Conservation (phyloP, 1,140 invertebrate species). For the Drosophila repleta region DNA sequence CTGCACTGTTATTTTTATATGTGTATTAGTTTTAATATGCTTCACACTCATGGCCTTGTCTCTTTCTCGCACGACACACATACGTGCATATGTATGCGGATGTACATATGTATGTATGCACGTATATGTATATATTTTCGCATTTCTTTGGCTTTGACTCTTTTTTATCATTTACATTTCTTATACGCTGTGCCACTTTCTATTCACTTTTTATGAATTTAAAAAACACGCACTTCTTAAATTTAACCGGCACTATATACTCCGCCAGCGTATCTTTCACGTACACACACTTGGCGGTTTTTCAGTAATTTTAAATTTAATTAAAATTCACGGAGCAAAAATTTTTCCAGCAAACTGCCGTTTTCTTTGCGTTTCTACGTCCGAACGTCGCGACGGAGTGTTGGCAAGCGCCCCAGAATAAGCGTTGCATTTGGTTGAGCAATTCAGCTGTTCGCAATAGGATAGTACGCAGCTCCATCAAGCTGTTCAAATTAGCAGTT, state of each 20-base stretch:
- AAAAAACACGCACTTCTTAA: conserved; percentile 32
- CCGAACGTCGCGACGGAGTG: conserved; percentile 48
- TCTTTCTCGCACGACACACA: conserved; percentile 37
- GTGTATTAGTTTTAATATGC: conserved; percentile 45
- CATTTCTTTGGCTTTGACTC: conserved; percentile 53
- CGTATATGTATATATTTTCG: conserved; percentile 42
- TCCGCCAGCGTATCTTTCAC: conserved; percentile 19
- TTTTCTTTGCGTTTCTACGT: conserved; percentile 49
- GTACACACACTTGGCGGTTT: conserved; percentile 33
- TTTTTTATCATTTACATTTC: conserved; percentile 50
- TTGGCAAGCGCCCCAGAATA: conserved; percentile 21
- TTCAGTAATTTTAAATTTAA: conserved; percentile 42
- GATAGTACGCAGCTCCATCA: conserved; percentile 24
- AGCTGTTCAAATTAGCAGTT: not conserved
- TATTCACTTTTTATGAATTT: conserved; percentile 26
- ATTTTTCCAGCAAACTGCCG: conserved; percentile 45
- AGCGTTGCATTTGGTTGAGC: conserved; percentile 39
- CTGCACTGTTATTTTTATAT: conserved; percentile 46
- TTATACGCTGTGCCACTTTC: conserved; percentile 45
- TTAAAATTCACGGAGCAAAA: conserved; percentile 44
- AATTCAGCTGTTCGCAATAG: conserved; percentile 35
- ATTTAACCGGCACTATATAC: conserved; percentile 35
- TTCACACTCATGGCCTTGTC: conserved; percentile 27
- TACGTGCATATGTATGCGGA: conserved; percentile 22
- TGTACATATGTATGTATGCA: conserved; percentile 31